Evolutionary conservation across 2,113 vertebrate genomes (phyloP), one percentile per base, ranked within the genome.

Genomic region (Passer domesticus): DNA sequence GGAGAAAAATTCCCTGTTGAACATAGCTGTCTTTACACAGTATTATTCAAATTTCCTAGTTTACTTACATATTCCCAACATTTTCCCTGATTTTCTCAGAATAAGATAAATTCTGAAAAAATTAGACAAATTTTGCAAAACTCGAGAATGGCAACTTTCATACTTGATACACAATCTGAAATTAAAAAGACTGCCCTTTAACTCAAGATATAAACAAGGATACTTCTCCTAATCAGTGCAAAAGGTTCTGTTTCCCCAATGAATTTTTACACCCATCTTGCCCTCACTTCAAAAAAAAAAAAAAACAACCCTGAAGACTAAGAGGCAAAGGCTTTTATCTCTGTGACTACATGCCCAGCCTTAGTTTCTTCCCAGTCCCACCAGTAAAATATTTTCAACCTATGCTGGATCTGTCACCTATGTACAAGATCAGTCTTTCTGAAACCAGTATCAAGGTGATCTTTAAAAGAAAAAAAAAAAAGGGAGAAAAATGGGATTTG

Each of bases 231-330:
- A 82, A 67, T 17, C 30, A 88, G 19, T 4, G 9, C 2, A 5
- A 44, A 72, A 91, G 9, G 12, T 30, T 52, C 56, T 72, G 43
- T 30, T 53, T 79, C 55, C 22, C 28, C 46, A 62, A 49, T 3
- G 11, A 30, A 72, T 93, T 46, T 66, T 46, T 63, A 80, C 9
- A 50, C 5, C 2, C 50, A 35, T 14, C 19, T n/a, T 35, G 55
- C 1, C 6, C 16, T 33, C 27, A 33, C 22, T 33, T 35, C 0
- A 58, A 35, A 35, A n/a, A 30, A 52, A 28, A 31, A 14, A 11
- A 30, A 53, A 30, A 31, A 10, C 11, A 20, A 1, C 7, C 7
- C 41, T 33, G 17, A 59, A 59, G 17, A 46, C 11, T 15, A 76
- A 15, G 25, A 79, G 35, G 28, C 18, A 70, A 70, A 53, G 11